Conservation (phyloP, 2,797 vertebrate species). For the Ambastaia sidthimunki region DNA sequence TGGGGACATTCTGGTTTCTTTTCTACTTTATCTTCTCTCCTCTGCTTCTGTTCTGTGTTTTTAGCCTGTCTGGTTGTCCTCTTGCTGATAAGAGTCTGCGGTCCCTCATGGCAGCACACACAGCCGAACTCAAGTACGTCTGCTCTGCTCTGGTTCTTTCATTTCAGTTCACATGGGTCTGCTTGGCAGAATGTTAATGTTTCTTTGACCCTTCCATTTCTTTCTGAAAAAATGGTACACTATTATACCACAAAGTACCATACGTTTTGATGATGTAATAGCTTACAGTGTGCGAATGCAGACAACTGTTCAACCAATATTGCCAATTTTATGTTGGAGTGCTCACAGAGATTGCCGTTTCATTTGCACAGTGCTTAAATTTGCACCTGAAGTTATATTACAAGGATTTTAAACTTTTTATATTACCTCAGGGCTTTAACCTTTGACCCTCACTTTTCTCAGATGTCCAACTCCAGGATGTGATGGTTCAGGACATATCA, state of each 20-base stretch:
- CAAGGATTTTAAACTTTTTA: too few relatives aligned
- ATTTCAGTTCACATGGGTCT: constrained; percentile 51
- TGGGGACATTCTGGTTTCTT: constrained; percentile 61
- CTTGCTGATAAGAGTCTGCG: constrained; percentile 99
- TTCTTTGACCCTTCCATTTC: neutral
- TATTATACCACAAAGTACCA: neutral
- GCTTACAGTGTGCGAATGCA: neutral
- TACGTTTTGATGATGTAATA: neutral
- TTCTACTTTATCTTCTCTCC: constrained; percentile 34
- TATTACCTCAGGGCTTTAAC: neutral
- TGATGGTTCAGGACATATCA: constrained; percentile 97
- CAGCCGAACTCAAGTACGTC: constrained; percentile 99
- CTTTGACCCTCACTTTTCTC: constrained; percentile 38
- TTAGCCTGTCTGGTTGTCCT: constrained; percentile 99
- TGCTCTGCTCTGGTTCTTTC: constrained; percentile 65
- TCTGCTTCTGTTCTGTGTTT: constrained; percentile 61
- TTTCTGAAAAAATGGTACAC: neutral
- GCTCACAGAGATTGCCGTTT: too few relatives aligned
- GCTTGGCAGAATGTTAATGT: constrained; percentile 7
- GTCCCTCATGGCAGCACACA: constrained; percentile 99
- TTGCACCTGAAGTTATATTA: too few relatives aligned
- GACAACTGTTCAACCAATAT: neutral
- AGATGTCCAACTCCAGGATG: constrained; percentile 98
- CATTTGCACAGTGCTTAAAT: too few relatives aligned
- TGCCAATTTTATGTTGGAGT: too few relatives aligned